Conservation (phyloP, 2,888 invertebrate genomes). For the Drosophila dives region DNA sequence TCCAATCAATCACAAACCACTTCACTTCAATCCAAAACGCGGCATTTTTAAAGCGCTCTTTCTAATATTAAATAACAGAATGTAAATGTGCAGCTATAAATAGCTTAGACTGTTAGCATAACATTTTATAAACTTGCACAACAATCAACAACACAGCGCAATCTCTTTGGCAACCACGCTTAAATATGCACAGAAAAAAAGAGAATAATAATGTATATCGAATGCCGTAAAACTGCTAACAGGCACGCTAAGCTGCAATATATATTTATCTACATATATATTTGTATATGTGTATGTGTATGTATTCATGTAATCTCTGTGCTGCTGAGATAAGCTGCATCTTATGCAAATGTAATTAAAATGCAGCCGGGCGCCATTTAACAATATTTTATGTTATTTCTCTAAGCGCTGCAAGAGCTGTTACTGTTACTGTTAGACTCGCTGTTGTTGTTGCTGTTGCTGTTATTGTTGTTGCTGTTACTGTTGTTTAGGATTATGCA, state of each 20-base stretch:
- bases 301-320: slow-evolving; percentile 1
- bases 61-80: too few species aligned
- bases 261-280: not conserved
- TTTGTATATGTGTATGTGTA: too few species aligned
- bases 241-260: slow-evolving; percentile 1
- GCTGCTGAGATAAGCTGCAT: slow-evolving; percentile 69
- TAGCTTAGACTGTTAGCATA: not conserved
- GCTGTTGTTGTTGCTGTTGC: slow-evolving; percentile 6
- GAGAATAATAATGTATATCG: not conserved
- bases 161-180: not conserved
- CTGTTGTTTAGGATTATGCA: slow-evolving; percentile 49
- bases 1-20: not conserved
- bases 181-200: slow-evolving; percentile 1
- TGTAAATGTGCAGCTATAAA: not conserved
- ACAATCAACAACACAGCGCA: not conserved
- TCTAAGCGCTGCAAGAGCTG: slow-evolving; percentile 11
- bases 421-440: not conserved
- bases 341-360: slow-evolving; percentile 78
- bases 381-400: slow-evolving; percentile 72
- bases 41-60: not conserved
- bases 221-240: slow-evolving; percentile 6
- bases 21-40: not conserved
- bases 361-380: slow-evolving; percentile 69
- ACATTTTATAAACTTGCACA: not conserved
- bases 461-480: slow-evolving; percentile 6